Conservation (phyloP, 2,797 vertebrate species). For the Coccyzus lansbergi region DNA sequence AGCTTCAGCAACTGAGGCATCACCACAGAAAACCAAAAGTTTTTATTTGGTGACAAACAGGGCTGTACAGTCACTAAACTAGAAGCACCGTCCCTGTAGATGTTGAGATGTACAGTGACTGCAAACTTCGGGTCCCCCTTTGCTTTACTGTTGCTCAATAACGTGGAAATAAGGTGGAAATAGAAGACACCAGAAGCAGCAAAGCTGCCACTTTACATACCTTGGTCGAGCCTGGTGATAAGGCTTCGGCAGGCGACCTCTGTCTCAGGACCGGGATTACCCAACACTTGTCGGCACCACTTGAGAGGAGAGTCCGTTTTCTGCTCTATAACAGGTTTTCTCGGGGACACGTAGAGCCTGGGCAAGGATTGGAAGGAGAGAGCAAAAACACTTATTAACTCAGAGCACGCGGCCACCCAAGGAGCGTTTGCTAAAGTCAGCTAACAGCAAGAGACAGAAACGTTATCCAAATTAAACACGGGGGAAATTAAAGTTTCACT, state of each 20-base stretch:
- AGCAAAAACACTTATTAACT: background rate
- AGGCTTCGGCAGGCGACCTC: conserved; percentile 89
- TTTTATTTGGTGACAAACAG: accelerated
- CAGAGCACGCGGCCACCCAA: background rate
- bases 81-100: background rate
- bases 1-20: background rate
- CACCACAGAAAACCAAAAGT: accelerated
- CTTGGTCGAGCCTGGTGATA: conserved; percentile 88
- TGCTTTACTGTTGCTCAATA: background rate
- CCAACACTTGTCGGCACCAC: conserved; percentile 90
- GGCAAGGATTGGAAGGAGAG: background rate
- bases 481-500: background rate
- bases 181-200: background rate
- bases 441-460: background rate
- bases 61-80: background rate
- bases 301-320: conserved; percentile 85
- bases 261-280: conserved; percentile 90
- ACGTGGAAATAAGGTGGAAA: accelerated
- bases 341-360: conserved; percentile 91
- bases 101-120: no score
- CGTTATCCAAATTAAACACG: background rate
- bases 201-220: conserved; percentile 65
- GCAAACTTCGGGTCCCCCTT: no score
- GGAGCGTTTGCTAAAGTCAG: accelerated
- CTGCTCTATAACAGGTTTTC: conserved; percentile 74